Evolutionary conservation across 2,888 invertebrate genomes (phyloP), one percentile per base, ranked within the genome.

Genomic region (Cataglyphis livida): DNA sequence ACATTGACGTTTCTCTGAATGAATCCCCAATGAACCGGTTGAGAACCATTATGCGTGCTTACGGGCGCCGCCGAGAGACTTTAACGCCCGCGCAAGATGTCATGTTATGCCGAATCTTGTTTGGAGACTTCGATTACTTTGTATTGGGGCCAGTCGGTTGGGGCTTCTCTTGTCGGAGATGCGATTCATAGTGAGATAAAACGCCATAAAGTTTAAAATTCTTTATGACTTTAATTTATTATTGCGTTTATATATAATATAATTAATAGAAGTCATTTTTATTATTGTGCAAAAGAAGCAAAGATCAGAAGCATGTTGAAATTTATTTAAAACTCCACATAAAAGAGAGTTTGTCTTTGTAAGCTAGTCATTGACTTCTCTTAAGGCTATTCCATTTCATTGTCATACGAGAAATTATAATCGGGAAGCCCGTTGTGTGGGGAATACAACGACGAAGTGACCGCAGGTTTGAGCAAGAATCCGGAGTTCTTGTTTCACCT

Each of bases 21-120:
- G 89, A 90, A 89, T 89, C 85, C 75, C 84, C 54, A n/a, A 81
- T 76, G 88, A 91, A 92, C 91, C 91, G 91, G 92, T 92, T 92
- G 91, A 89, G 88, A 90, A 88, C 90, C 92, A 90, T 92, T 91
- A 89, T 87, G 85, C 85, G 81, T 70, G 82, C 73, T 78, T 70
- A 81, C 86, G 90, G 83, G 79, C 73, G 82, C 84, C 83, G 83
- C 81, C 73, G 75, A 83, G 88, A 85, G 87, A 90, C 88, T 90
- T 85, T 54, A 64, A 90, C 82, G 88, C 85, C 71, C 41, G 85
- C 84, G 61, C 35, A 65, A 28, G 54, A 2, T 35, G 6, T 28
- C 12, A n/a, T 12, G 18, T 32, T 18, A 44, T n/a, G 65, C 73
- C 84, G 70, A 79, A 83, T 74, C 73, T 81, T 44, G 25, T 12